phyloP scores from a whole-genome alignment of 2,113 vertebrate genomes.

The Phaethon lepturus region DNA sequence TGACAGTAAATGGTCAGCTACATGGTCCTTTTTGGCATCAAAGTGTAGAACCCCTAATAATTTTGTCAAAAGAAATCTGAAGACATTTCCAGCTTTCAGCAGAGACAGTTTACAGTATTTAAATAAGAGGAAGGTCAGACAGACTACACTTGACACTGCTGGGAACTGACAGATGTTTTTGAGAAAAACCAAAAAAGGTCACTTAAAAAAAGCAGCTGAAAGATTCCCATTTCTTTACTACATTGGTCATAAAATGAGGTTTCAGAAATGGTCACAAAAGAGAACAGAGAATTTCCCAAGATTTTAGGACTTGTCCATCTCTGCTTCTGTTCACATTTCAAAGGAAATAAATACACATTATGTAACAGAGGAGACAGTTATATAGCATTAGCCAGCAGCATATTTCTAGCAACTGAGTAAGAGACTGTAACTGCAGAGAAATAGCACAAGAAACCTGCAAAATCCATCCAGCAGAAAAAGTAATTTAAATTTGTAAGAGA shows the following conservation, averaged over 20 bases:
- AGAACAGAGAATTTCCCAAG: slow-evolving; percentile 13
- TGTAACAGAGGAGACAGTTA: not conserved
- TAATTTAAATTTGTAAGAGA: not conserved
- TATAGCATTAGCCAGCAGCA: not conserved
- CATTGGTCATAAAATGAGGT: not conserved
- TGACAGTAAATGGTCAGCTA: not conserved
- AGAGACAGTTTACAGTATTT: not conserved
- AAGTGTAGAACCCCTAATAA: not conserved
- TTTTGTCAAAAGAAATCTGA: not conserved
- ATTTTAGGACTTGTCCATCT: not conserved
- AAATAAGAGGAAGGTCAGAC: not conserved
- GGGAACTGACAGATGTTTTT: slow-evolving; percentile 7
- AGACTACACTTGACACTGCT: not conserved
- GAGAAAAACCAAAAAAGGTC: slow-evolving; percentile 6
- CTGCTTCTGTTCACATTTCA: not conserved
- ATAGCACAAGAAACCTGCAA: not conserved
- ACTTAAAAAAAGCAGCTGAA: not conserved
- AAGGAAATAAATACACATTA: not conserved
- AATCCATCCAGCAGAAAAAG: not conserved
- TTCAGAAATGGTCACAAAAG: slow-evolving; percentile 23
- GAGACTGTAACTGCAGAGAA: not conserved
- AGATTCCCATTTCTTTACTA: not conserved
- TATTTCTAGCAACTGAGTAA: not conserved
- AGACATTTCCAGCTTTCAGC: not conserved
- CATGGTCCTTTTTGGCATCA: not conserved